phyloP scores from a whole-genome alignment of 2,797 vertebrate genomes.

The Delichon dasypus region DNA sequence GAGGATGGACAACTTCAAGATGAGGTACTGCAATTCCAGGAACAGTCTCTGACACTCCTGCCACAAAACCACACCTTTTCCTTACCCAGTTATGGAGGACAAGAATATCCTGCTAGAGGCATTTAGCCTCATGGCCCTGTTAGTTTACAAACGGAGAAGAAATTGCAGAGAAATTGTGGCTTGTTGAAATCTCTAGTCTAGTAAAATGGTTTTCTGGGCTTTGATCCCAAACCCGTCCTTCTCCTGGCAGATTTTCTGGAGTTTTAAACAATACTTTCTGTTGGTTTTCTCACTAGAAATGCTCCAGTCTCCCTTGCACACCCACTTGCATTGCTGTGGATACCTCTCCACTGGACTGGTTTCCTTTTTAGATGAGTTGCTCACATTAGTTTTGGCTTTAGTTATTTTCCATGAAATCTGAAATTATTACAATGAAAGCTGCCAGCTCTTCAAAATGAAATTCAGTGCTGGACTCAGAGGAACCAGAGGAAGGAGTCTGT shows the following conservation, averaged over 20 bases:
- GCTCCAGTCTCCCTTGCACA: not conserved
- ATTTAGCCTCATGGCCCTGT: not conserved
- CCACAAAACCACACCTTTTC: not conserved
- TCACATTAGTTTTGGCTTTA: constrained; percentile 36
- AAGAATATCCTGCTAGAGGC: not conserved
- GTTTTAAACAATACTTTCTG: constrained; percentile 5
- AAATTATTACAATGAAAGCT: constrained; percentile 22
- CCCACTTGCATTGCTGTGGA: not conserved
- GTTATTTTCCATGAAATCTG: constrained; percentile 24
- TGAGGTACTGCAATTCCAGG: not conserved
- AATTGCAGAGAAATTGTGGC: not conserved
- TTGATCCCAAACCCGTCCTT: not conserved
- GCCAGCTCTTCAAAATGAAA: not conserved
- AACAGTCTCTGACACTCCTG: not conserved
- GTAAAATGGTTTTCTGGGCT: constrained; percentile 21
- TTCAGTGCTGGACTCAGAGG: not conserved
- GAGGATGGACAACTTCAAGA: not conserved
- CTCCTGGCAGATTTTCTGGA: not conserved
- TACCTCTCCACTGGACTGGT: not conserved
- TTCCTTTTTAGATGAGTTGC: constrained; percentile 17
- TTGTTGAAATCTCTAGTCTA: not conserved
- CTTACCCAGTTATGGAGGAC: not conserved
- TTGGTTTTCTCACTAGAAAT: constrained; percentile 1
- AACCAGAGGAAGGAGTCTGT: not conserved
- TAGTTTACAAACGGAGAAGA: not conserved